Base-by-base conservation (phyloP, 2,888 invertebrate genomes). In the Drosophila lutescens region DNA sequence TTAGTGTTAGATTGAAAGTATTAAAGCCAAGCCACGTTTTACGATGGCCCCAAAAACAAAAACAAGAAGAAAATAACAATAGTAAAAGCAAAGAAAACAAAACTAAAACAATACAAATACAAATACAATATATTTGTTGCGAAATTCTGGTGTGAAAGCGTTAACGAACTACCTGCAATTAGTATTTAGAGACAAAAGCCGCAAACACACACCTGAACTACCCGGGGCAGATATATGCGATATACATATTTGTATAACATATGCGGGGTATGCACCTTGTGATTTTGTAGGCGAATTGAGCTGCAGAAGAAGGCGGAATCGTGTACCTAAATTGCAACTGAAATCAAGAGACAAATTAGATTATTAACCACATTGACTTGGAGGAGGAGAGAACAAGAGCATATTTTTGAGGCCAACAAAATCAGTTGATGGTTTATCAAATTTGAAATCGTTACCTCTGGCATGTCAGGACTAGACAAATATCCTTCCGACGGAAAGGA, bases 121-220 rank as follows among this genome's bases (percentile, higher is more conserved):
- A 51, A 65, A 67, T 46, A 41, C 62, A n/a, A 49, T 49, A 60
- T 26, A 62, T 66, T 75, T 61, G 76, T 63, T 58, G 74, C 43
- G 30, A 74, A 71, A 61, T 74, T 83, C 49, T 77, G 83, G 80
- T 86, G 88, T 74, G 43, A 84, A 85, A 75, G 85, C 74, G 86
- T 75, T 51, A 84, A 86, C 88, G 88, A 84, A 84, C 83, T 84
- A 84, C 83, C 83, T 88, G 83, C 73, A 86, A 70, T 82, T 84
- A 84, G 83, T 82, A 83, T 83, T 82, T 83, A 87, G 76, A 67
- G 43, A 66, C 38, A 71, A 60, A 71, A 62, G 57, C 41, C 71
- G 44, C 56, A 76, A 59, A 60, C 63, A 67, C 60, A 77, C 77
- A 86, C 78, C 69, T 78, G 76, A 58, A 84, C 15, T 55, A 41